Percentiles rank a stretch among this genome's conserved stretches.
phyloP scores from a whole-genome alignment of 2,113 vertebrate species.

The Pollachius pollachius region DNA sequence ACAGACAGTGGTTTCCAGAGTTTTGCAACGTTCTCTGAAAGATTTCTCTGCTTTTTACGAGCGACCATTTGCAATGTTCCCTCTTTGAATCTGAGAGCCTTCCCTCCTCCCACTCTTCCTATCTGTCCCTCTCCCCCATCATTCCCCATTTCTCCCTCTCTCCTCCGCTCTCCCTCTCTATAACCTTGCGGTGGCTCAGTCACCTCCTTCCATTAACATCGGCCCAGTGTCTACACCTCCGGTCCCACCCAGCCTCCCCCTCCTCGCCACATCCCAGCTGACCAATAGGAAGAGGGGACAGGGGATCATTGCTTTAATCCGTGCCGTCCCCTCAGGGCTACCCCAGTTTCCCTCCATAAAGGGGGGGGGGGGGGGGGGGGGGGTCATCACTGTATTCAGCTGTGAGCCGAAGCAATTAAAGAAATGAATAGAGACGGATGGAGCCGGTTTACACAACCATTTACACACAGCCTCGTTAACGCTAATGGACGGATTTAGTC shows the following conservation, averaged over 20 bases:
- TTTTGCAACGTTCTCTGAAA: no score
- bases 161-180: background rate
- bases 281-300: conserved; percentile 43
- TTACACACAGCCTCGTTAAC: conserved; percentile 5
- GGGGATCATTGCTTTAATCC: conserved; percentile 48
- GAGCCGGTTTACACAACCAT: background rate
- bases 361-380: conserved; percentile 17
- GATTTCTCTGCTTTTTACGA: no score
- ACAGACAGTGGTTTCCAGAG: no score
- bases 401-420: conserved; percentile 22
- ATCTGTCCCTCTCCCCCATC: no score
- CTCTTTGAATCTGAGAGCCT: no score
- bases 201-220: conserved; percentile 4
- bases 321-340: conserved; percentile 29
- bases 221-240: background rate
- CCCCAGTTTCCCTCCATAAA: conserved; percentile 33
- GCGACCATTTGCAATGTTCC: no score
- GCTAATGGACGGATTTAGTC: no score
- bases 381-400: conserved; percentile 42
- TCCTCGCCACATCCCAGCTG: conserved; percentile 9
- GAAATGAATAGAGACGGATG: background rate
- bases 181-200: background rate
- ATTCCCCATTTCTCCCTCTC: background rate
- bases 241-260: background rate
- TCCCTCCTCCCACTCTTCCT: no score